Base-by-base conservation (phyloP, 1,140 invertebrate genomes). In the Nomia melanderi region DNA sequence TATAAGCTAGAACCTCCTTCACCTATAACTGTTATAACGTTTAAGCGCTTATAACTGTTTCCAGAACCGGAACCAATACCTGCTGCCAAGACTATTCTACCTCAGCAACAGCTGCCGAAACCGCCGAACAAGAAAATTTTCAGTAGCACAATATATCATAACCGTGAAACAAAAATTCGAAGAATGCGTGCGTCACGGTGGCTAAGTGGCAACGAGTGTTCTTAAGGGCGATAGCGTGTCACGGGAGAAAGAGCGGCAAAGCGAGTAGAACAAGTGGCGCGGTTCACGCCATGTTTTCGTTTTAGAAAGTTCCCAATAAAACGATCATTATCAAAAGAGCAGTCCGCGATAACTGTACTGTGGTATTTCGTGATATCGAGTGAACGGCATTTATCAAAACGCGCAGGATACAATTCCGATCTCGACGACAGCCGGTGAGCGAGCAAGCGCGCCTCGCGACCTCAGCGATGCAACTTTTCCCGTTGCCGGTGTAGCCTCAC, bases 391-490 rank as follows among this genome's bases (percentile, higher is more conserved):
- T 71, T 20, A 20, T 44, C 14, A 17, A 33, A n/a, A 20, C 39
- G 25, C 2, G 25, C 25, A 64, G 2, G 41, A 29, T 29, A 29
- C 25, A 23, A 59, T 60, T 70, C 23, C 54, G n/a, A 44, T 60
- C 54, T 44, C 27, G 57, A 59, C 17, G 14, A 5, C 27, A 25
- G 39, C 9, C 23, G 41, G 23, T n/a, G 2, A n/a, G 17, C 11
- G 39, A n/a, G n/a, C n/a, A n/a, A n/a, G n/a, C n/a, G n/a, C n/a
- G n/a, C n/a, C 36, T 9, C 27, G 29, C 69, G 14, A 27, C 29
- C 44, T 54, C 27, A 4, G 25, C 31, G 17, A 44, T 25, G 56
- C 53, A 39, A 73, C 63, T 62, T 54, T 62, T 59, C 33, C 41
- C 23, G 47, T 47, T 65, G 63, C 39, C 54, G 47, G 47, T 31